Evolutionary conservation across 2,888 invertebrate genomes (phyloP).

Genomic region (Serrognathus titanus): DNA sequence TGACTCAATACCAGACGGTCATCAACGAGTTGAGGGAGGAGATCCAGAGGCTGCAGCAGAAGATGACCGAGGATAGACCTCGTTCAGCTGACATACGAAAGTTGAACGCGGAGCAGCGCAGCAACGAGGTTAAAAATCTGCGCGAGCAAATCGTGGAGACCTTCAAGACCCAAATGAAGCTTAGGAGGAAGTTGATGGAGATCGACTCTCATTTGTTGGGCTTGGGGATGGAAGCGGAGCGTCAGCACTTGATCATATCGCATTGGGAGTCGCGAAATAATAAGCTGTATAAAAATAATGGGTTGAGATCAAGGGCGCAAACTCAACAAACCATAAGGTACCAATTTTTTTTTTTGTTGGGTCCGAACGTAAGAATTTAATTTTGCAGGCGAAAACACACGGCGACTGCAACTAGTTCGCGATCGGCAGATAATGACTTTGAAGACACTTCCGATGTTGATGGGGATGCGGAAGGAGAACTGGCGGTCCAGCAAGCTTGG

Average conservation of each 20-base stretch:
- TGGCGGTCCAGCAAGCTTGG: conserved; percentile 78
- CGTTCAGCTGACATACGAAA: conserved; percentile 51
- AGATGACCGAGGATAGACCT: conserved; percentile 70
- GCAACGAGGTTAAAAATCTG: conserved; percentile 46
- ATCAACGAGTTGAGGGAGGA: conserved; percentile 81
- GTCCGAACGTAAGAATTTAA: not conserved
- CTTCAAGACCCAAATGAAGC: conserved; percentile 90
- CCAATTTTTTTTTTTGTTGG: too few relatives aligned
- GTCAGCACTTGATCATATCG: conserved; percentile 82
- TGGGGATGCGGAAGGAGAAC: conserved; percentile 56
- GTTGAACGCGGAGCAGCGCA: conserved; percentile 37
- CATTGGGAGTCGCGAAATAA: conserved; percentile 87
- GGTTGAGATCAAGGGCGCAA: conserved; percentile 56
- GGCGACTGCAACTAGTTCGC: conserved; percentile 39
- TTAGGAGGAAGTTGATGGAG: conserved; percentile 83
- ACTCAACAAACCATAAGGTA: conserved; percentile 62
- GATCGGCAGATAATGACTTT: conserved; percentile 44
- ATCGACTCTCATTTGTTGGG: conserved; percentile 86
- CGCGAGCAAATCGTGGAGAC: conserved; percentile 84
- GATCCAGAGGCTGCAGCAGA: conserved; percentile 73
- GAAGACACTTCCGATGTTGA: conserved; percentile 39
- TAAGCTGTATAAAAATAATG: conserved; percentile 61
- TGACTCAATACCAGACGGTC: conserved; percentile 80
- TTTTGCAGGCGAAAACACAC: conserved; percentile 30
- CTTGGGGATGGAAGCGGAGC: conserved; percentile 81